Evolutionary conservation across 2,888 invertebrate species (phyloP), one percentile per base, ranked within the genome.

Genomic region (Anticlea derivata): DNA sequence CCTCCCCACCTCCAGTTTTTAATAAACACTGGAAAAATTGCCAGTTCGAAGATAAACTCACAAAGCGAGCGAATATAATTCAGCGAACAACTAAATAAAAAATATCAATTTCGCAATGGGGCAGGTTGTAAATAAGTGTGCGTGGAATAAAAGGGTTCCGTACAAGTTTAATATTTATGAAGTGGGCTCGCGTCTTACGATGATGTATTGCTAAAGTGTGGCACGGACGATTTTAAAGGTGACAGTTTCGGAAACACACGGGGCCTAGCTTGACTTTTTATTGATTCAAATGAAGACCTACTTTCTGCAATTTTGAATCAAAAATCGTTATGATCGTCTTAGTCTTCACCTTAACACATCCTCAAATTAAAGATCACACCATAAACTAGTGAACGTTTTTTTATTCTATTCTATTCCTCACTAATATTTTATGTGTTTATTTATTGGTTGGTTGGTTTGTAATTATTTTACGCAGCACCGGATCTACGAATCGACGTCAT

Each of bases 111-210:
- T 57, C 56, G 44, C 54, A 58, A 59, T 54, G 63, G 63, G 58
- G 55, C 66, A 53, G 65, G 62, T 61, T 61, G 60, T 64, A 63
- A 67, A n/a, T n/a, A 73, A 75, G 68, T 70, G 68, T 53, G 58
- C 52, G 56, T 58, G 61, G 54, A 65, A 56, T 56, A 64, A 70
- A 69, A 71, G 54, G 55, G 73, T 73, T 71, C 73, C 65, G 70
- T 61, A 66, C 48, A 55, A 51, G 66, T 70, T 62, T 64, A 66
- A 68, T 73, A 73, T 75, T 76, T 73, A 75, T 73, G 55, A 58
- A 57, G 50, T 37, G 41, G 56, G 48, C 54, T 40, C 50, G 43
- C 46, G 48, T 47, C 49, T 55, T 40, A 31, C 53, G 50, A 62
- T 66, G 60, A 66, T 58, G 57, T 61, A 66, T 63, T 41, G 63